Evolutionary conservation across 2,113 vertebrate genomes (phyloP), one percentile per base, ranked within the genome.

Genomic region (Laticauda colubrina): DNA sequence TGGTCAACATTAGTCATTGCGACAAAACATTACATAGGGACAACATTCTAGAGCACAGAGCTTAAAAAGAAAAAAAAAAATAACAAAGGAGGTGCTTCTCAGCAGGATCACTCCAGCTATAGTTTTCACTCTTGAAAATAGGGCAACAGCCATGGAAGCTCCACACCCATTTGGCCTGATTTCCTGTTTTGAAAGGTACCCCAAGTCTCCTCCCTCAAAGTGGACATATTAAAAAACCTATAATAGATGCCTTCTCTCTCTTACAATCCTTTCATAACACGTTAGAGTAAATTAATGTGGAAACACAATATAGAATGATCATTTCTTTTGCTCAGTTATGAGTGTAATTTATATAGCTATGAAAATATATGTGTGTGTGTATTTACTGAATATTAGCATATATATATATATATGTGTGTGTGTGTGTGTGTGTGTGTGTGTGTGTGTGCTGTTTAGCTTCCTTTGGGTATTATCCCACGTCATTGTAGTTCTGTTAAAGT

Each of bases 151-250:
- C 43, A 86, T 43, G 89, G 29, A 94, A 9, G 0, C 90, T 24
- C 43, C 1, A 0, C 0, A 69, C 61, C 45, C 86, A 61, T 94
- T 94, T 93, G 91, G 48, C 51, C n/a, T 90, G 4, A 89, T 92
- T 87, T 94, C 51, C 81, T 87, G 88, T 94, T 91, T 90, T 75
- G 26, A 61, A 92, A 87, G 48, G 48, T 48, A 87, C 34, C 81
- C 34, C n/a, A 6, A 55, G 20, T 86, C 93, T 87, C 88, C 93
- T 88, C 89, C 92, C 56, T 88, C 53, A 7, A 56, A 91, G 57
- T 29, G 56, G 55, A 87, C 48, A 90, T 59, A 53, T 81, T 48
- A 86, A 85, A 93, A 87, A 87, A 57, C n/a, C 89, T 9, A 12
- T 0, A 5, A 86, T 93, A 48, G 1, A 0, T 0, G 89, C 93